Base-by-base conservation (phyloP, 2,888 invertebrate species). In the Drosophila demipolita region DNA sequence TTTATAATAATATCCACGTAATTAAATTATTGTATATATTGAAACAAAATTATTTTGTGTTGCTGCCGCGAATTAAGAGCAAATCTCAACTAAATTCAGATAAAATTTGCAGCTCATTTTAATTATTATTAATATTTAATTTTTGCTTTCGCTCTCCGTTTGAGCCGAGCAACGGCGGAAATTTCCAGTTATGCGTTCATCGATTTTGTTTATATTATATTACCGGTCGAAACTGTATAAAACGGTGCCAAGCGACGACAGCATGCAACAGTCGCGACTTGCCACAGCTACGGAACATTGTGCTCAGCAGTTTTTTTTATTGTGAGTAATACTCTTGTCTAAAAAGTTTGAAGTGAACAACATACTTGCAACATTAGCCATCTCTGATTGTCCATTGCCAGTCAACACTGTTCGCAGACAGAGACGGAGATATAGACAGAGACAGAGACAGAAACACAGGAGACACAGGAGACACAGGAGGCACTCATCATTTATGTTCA, bases 1-100 rank as follows among this genome's bases (percentile, higher is more conserved):
- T 75, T 53, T 15, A 61, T 71, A 49, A 60, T 64, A 59, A 67
- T 36, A 15, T 72, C 26, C 54, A 26, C 63, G 63, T 66, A 65
- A 75, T 58, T 54, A 6, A 48, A 61, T 60, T 55, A 54, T 62
- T 66, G 36, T 52, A 59, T 45, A 35, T 50, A 45, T 58, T 71
- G 33, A 54, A 54, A 60, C 38, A 48, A 63, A 54, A 40, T 35
- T 36, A 29, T 38, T 26, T n/a, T 38, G 23, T 40, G 67, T 20
- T 40, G 61, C 54, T 62, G 29, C 57, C 58, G 40, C 29, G 52
- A 38, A 66, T 36, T n/a, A n/a, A n/a, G n/a, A n/a, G n/a, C n/a
- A n/a, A n/a, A n/a, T n/a, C n/a, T n/a, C n/a, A 48, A 40, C 33
- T 11, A 23, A 17, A 59, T 48, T 64, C 38, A 48, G 49, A 45